Evolutionary conservation across 2,113 vertebrate genomes (phyloP).

Genomic region (Artemisiospiza belli): DNA sequence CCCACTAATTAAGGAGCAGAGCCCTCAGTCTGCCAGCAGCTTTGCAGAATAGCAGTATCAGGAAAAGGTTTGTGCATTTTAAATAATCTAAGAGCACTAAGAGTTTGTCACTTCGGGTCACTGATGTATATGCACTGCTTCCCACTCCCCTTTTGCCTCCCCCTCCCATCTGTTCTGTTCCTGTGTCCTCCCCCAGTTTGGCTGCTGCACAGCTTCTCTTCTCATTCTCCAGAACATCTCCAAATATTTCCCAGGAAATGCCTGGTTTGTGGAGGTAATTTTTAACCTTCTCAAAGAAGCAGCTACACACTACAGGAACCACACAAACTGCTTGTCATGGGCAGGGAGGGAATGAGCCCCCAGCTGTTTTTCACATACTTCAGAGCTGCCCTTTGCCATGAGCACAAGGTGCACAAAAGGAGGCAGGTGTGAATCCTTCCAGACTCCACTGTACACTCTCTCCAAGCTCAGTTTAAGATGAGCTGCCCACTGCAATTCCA

Average conservation of each 20-base stretch:
- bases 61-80: constrained; percentile 19
- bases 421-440: background rate
- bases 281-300: background rate
- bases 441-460: background rate
- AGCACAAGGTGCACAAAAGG: background rate
- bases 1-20: constrained; percentile 33
- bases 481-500: background rate
- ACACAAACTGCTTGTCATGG: background rate
- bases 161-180: constrained; percentile 49
- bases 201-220: background rate
- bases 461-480: background rate
- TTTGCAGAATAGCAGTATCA: background rate
- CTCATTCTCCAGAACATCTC: background rate
- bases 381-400: background rate
- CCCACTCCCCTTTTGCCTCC: background rate
- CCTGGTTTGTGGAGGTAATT: background rate
- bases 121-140: background rate
- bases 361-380: background rate
- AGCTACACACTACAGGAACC: background rate
- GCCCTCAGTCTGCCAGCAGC: constrained; percentile 5
- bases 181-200: constrained; percentile 18
- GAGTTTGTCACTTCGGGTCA: constrained; percentile 41
- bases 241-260: background rate
- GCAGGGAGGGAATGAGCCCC: background rate
- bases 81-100: background rate